Base-by-base conservation (phyloP, 64 coral and sea anemone species). In the Dendronephthya gigantea region DNA sequence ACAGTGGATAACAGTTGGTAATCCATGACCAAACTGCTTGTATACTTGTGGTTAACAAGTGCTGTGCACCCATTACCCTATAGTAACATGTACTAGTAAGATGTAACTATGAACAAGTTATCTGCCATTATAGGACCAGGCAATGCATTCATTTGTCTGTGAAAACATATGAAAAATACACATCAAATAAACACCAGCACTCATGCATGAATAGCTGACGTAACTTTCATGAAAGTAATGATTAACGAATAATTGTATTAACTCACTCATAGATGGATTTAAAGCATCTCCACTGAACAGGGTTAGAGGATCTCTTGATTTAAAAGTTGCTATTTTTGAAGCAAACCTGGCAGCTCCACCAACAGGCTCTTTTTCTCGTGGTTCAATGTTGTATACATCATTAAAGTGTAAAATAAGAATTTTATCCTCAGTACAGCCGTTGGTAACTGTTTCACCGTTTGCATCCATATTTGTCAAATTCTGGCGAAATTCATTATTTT, bases 191-290 rank as follows among this genome's bases (percentile, higher is more conserved):
- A n/a, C n/a, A n/a, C n/a, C n/a, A n/a, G n/a, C n/a, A n/a, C n/a
- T n/a, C n/a, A n/a, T n/a, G n/a, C n/a, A n/a, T n/a, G n/a, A n/a
- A n/a, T n/a, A n/a, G n/a, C n/a, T n/a, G n/a, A n/a, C n/a, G 19
- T n/a, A n/a, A 66, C 19, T 66, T 66, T 8, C 22, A 22, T 66
- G 5, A 30, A 66, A 30, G 9, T 79, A 10, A 36, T 28, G 2
- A 79, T 33, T 37, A 36, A 79, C 36, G n/a, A 79, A 35, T 37
- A n/a, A 14, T 27, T 16, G 32, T 83, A 28, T 15, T 27, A 70
- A 98, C 95, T 98, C 86, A 98, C 95, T 93, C 90, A 93, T 82
- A n/a, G 95, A 98, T 72, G 95, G 95, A 83, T 91, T 98, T 56
- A 98, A 84, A 22, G 83, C 92, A 81, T 98, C 95, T 49, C 95